phyloP scores from a whole-genome alignment of 2,888 invertebrate genomes.

The Lithodes maja region DNA sequence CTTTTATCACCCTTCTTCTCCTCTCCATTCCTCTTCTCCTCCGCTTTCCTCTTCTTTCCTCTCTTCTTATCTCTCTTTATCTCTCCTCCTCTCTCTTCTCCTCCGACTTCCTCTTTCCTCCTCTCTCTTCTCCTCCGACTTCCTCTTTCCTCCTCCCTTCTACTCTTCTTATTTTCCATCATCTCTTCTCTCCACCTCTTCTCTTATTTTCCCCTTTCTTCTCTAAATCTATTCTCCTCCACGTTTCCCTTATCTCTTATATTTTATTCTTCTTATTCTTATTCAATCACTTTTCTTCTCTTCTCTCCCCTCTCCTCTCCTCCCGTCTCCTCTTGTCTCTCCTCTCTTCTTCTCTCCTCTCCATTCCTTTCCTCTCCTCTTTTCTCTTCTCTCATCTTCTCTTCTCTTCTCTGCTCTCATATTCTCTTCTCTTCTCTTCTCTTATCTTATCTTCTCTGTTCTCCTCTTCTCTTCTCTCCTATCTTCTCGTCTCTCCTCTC shows the following conservation, averaged over 20 bases:
- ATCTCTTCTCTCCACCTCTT: not conserved
- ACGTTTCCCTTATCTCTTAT: not conserved
- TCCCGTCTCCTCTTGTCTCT: not conserved
- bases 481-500: not conserved
- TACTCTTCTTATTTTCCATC: not conserved
- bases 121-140: not conserved
- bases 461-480: not conserved
- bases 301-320: not conserved
- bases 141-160: slow-evolving; percentile 1
- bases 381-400: not conserved
- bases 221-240: not conserved
- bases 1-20: too few relatives aligned
- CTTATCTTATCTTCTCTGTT: not conserved
- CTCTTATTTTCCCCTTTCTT: too few relatives aligned
- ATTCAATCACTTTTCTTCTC: not conserved
- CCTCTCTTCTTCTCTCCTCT: not conserved
- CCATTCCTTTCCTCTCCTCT: not conserved
- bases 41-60: too few relatives aligned
- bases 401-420: not conserved
- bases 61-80: too few relatives aligned
- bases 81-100: slow-evolving; percentile 1
- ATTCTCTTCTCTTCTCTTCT: not conserved
- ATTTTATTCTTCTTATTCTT: not conserved
- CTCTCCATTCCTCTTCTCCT: too few relatives aligned
- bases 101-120: not conserved